Base-by-base conservation (phyloP, 2,113 vertebrate genomes). In the Myotis yumanensis region DNA sequence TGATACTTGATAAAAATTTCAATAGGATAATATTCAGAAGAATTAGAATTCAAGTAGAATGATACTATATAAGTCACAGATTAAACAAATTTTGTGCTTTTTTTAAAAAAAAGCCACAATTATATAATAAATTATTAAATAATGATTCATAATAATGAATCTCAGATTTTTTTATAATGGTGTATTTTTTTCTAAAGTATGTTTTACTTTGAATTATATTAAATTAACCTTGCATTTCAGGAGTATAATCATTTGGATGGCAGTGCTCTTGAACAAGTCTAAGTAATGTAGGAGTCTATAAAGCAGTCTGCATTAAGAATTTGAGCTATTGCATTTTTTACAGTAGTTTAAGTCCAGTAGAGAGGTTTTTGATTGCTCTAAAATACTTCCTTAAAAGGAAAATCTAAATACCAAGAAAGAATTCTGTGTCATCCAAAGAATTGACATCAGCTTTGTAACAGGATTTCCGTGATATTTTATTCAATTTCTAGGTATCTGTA, bases 361-460 rank as follows among this genome's bases (percentile, higher is more conserved):
- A 92, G 51, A 76, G 30, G 43, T 69, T 80, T 75, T 85, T 52
- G 62, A n/a, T 86, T 71, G 37, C 54, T 86, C 5, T 28, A 57
- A 90, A 96, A 54, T 57, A 57, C 32, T 82, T 86, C 30, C 48
- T 80, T 77, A 95, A 82, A 43, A 89, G 51, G 51, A 71, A 89
- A 95, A 30, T 91, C 35, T 76, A 35, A 88, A 92, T 86, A 62
- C 15, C 52, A 80, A 71, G 54, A 93, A 80, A 93, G 23, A 95
- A 18, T 72, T 32, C 35, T 69, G 64, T 93, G 22, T 69, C 75
- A 86, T 76, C 28, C 25, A 43, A 28, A 59, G 37, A 75, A 81
- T 54, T 85, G 48, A 69, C 51, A 28, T 91, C 87, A 71, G 14
- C 46, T 72, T 88, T 48, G 11, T 76, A 18, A 18, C 51, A 80